These are phyloP conservation scores for Scopus umbretta DNA, from an alignment of 2,113 vertebrate species.

Conservation along the genomic window DNA sequence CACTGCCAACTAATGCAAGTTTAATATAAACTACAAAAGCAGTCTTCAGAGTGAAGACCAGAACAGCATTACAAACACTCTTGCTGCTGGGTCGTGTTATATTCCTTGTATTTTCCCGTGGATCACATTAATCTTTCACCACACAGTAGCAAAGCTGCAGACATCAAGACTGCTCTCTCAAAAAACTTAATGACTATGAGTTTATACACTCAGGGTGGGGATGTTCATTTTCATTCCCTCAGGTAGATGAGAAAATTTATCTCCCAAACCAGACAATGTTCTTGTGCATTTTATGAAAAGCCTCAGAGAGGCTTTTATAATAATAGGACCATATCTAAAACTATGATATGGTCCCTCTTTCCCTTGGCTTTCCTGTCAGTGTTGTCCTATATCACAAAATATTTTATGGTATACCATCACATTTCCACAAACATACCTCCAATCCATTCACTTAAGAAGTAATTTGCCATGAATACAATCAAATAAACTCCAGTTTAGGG, in stretches of 20 bases:
- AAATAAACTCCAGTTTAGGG: background rate
- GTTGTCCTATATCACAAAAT: background rate
- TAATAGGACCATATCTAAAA: background rate
- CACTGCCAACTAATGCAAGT: slow-evolving; percentile 1
- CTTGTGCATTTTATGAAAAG: background rate
- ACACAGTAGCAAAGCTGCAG: background rate
- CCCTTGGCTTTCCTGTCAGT: background rate
- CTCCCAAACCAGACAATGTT: background rate
- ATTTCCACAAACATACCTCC: background rate
- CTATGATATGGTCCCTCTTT: background rate
- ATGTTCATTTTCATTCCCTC: background rate
- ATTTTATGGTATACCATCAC: background rate
- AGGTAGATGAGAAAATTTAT: background rate
- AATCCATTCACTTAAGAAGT: background rate
- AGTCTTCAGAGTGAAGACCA: background rate
- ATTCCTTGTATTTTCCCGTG: background rate
- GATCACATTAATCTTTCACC: slow-evolving; percentile 16
- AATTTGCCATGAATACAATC: background rate
- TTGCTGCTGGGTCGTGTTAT: background rate
- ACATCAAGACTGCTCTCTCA: background rate
- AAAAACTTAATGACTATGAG: background rate
- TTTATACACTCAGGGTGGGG: background rate
- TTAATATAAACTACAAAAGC: background rate
- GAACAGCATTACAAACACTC: background rate
- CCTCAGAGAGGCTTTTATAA: background rate